phyloP scores from a whole-genome alignment of 2,797 vertebrate species.

The Sus cebifrons region DNA sequence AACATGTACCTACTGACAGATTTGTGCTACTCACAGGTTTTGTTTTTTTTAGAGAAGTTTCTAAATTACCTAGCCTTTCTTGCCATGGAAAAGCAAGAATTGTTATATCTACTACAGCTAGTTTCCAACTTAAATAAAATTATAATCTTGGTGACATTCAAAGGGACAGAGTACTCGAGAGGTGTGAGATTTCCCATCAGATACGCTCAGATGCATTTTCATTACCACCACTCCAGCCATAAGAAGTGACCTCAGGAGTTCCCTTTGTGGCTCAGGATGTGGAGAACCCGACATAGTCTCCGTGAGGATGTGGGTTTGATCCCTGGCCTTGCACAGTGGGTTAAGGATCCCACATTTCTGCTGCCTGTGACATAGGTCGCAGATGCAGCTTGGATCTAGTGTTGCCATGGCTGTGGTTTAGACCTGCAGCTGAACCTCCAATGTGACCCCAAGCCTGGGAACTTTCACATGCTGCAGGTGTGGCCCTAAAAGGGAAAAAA shows the following conservation, averaged over 20 bases:
- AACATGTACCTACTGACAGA: background rate
- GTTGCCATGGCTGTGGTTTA: too few species aligned
- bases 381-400: too few species aligned
- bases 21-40: background rate
- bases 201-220: background rate
- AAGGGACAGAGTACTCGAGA: background rate
- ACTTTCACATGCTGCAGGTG: too few species aligned
- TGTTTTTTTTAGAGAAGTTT: constrained; percentile 48
- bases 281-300: too few species aligned
- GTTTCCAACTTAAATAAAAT: constrained; percentile 28
- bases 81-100: background rate
- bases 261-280: too few species aligned
- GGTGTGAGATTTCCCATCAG: background rate
- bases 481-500: too few species aligned
- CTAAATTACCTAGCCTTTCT: background rate
- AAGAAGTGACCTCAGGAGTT: background rate
- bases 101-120: background rate
- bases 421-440: too few species aligned
- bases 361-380: too few species aligned
- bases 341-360: too few species aligned
- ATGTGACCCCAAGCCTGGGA: too few species aligned
- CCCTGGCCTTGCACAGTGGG: too few species aligned
- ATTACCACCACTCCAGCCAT: background rate
- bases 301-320: too few species aligned
- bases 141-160: background rate